Evolutionary conservation across 2,888 invertebrate genomes (phyloP).

Genomic region (Sepiola atlantica): DNA sequence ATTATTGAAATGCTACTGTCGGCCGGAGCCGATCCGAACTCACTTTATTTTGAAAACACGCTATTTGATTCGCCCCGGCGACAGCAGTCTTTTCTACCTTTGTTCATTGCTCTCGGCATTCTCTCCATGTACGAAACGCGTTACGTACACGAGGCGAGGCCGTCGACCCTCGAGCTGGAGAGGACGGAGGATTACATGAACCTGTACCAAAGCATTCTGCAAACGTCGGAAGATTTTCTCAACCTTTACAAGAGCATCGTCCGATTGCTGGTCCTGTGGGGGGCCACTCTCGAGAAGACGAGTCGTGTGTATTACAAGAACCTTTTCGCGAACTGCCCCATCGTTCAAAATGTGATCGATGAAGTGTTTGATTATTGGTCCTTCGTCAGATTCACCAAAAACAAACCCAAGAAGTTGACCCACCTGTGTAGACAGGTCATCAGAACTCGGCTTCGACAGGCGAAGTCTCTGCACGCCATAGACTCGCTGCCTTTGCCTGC

Average conservation of each 20-base stretch:
- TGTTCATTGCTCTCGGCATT: slow-evolving; percentile 42
- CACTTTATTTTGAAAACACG: slow-evolving; percentile 32
- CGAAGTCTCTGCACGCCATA: slow-evolving; percentile 53
- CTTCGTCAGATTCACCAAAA: slow-evolving; percentile 48
- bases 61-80: not conserved
- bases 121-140: slow-evolving; percentile 38
- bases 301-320: slow-evolving; percentile 45
- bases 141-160: slow-evolving; percentile 23
- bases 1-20: slow-evolving; percentile 57
- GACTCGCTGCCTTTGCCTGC: slow-evolving; percentile 56
- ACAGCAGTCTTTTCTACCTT: slow-evolving; percentile 35
- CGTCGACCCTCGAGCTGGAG: slow-evolving; percentile 33
- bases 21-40: slow-evolving; percentile 54
- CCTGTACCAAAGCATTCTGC: slow-evolving; percentile 35
- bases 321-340: slow-evolving; percentile 46
- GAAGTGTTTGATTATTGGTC: slow-evolving; percentile 54
- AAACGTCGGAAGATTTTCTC: slow-evolving; percentile 47
- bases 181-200: slow-evolving; percentile 45
- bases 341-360: slow-evolving; percentile 51
- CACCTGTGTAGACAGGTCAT: slow-evolving; percentile 55
- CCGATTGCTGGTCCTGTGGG: slow-evolving; percentile 54
- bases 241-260: slow-evolving; percentile 58
- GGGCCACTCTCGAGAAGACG: slow-evolving; percentile 49
- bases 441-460: slow-evolving; percentile 52
- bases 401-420: slow-evolving; percentile 53